Evolutionary conservation across 2,888 invertebrate species (phyloP).

Genomic region (Dicycla oo): DNA sequence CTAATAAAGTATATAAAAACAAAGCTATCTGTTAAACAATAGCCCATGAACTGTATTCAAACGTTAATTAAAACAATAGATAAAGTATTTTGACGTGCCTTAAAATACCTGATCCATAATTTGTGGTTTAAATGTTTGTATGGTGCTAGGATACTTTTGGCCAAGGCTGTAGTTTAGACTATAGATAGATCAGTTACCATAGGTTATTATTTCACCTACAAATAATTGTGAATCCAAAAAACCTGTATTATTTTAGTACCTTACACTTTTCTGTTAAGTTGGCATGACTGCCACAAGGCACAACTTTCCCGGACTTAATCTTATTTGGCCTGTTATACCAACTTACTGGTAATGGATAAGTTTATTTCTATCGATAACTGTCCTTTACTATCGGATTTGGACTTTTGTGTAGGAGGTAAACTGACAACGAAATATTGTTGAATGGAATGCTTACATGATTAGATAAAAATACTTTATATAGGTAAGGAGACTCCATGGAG

Average conservation of each 20-base stretch:
- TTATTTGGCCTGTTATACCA: slow-evolving; percentile 29
- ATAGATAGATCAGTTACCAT: no score
- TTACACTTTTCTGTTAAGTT: slow-evolving; percentile 21
- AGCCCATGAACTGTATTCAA: no score
- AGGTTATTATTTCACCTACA: not conserved
- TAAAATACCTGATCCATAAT: no score
- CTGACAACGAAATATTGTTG: slow-evolving; percentile 13
- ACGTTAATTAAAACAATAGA: no score
- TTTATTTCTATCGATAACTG: slow-evolving; percentile 33
- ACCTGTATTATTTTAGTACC: not conserved
- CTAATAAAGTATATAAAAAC: no score
- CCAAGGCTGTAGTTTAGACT: no score
- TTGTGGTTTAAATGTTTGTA: no score
- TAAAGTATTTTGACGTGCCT: no score
- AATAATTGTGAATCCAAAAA: not conserved
- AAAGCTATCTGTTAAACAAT: no score
- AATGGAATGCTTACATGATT: not conserved
- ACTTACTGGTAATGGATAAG: slow-evolving; percentile 25
- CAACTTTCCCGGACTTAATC: slow-evolving; percentile 14
- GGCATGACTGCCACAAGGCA: slow-evolving; percentile 18
- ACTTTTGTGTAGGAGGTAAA: not conserved
- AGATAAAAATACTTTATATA: no score
- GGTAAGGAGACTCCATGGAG: no score
- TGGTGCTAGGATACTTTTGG: no score
- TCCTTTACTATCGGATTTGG: slow-evolving; percentile 2